A percentile compares a stretch with the other conserved stretches of the same genome.
Conservation (phyloP, 2,888 invertebrate genomes). For the Tromatobia lineatoria region DNA sequence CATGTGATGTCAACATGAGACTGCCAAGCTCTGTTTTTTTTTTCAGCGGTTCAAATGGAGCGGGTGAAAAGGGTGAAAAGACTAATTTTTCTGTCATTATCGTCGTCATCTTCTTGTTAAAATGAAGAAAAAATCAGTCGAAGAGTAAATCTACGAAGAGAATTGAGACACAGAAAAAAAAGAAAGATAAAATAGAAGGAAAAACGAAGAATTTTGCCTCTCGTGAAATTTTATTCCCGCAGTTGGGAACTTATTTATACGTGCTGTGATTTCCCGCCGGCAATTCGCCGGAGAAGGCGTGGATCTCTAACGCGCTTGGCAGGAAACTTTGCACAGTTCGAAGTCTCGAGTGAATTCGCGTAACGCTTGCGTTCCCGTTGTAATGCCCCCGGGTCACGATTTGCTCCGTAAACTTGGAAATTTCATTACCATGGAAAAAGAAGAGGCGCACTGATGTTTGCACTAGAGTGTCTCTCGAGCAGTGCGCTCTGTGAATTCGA, state of each 20-base stretch:
- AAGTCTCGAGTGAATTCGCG: slow-evolving; percentile 70
- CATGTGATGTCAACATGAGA: too few species aligned
- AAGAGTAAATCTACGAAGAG: not conserved
- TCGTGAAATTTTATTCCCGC: slow-evolving; percentile 65
- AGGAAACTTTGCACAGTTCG: slow-evolving; percentile 68
- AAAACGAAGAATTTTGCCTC: slow-evolving; percentile 44
- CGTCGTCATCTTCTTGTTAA: not conserved
- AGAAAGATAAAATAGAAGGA: not conserved
- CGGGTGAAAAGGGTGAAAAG: too few species aligned
- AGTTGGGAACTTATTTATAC: slow-evolving; percentile 64
- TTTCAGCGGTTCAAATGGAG: too few species aligned
- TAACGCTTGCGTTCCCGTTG: slow-evolving; percentile 54
- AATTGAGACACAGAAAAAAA: slow-evolving; percentile 32
- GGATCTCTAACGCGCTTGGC: slow-evolving; percentile 64
- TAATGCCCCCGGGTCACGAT: slow-evolving; percentile 72
- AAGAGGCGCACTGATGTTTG: slow-evolving; percentile 64
- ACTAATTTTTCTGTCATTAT: not conserved
- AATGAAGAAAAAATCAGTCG: not conserved
- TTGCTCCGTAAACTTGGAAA: slow-evolving; percentile 73
- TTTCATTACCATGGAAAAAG: slow-evolving; percentile 72
- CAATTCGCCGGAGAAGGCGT: slow-evolving; percentile 63
- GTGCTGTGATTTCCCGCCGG: slow-evolving; percentile 70
- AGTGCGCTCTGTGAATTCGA: slow-evolving; percentile 57
- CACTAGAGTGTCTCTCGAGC: slow-evolving; percentile 38
- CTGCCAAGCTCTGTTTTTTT: too few species aligned